These are phyloP conservation scores for Chrysopilus asiliformis DNA, from an alignment of 2,888 invertebrate genomes.

Conservation along the genomic window DNA sequence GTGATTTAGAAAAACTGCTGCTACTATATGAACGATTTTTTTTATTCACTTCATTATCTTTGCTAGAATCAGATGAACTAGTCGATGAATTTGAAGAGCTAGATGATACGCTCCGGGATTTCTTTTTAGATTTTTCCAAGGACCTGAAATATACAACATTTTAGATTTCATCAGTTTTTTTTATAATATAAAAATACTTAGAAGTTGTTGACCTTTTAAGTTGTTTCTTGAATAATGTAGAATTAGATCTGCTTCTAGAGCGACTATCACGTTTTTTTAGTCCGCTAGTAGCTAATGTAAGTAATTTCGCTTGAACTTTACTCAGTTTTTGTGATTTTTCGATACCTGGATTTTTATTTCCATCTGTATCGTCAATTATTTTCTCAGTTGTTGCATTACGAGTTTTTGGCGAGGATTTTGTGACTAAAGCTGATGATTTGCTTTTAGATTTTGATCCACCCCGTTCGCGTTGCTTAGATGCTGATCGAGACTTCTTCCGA, in stretches of 20 bases:
- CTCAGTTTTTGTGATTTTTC: conserved; percentile 30
- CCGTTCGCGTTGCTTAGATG: conserved; percentile 10
- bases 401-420: neutral
- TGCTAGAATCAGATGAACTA: conserved; percentile 20
- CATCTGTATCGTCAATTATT: conserved; percentile 5
- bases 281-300: conserved; percentile 44
- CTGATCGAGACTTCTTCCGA: neutral
- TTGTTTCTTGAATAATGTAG: conserved; percentile 5
- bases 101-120: conserved; percentile 20
- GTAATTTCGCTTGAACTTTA: conserved; percentile 46
- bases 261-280: conserved; percentile 17
- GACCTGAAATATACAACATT: conserved; percentile 19
- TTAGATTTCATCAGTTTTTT: no score
- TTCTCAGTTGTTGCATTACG: no score
- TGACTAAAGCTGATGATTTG: conserved; percentile 18
- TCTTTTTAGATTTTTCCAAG: conserved; percentile 18
- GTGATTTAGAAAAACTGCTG: conserved; percentile 30
- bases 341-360: conserved; percentile 7
- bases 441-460: conserved; percentile 19
- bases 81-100: conserved; percentile 25
- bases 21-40: conserved; percentile 32
- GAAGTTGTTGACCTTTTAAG: no score
- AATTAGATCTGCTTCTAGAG: conserved; percentile 17
- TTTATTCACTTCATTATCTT: conserved; percentile 32
- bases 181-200: no score